A percentile compares a stretch with the other conserved stretches of the same genome.
Evolutionary conservation across 2,888 invertebrate species (phyloP).

Genomic region (Melanostoma mellinum): DNA sequence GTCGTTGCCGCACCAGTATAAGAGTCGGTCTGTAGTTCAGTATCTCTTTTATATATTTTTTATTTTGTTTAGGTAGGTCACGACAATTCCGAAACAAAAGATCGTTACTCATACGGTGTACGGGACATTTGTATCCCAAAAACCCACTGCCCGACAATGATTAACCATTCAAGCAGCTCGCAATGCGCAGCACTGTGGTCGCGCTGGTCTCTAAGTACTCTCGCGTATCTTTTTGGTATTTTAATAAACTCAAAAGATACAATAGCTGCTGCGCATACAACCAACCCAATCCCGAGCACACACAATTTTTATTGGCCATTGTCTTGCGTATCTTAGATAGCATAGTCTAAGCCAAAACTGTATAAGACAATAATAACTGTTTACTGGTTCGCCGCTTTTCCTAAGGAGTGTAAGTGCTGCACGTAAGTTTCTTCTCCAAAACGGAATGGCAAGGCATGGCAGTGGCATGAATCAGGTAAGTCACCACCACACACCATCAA

Average conservation of each 20-base stretch:
- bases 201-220: constrained; percentile 5
- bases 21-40: constrained; percentile 8
- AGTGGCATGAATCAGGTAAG: constrained; percentile 49
- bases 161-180: constrained; percentile 58
- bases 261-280: constrained; percentile 5
- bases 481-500: constrained; percentile 17
- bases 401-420: constrained; percentile 61
- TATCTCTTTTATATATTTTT: constrained; percentile 6
- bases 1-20: constrained; percentile 29
- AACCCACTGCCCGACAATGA: constrained; percentile 62
- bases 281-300: not conserved
- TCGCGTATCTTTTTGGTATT: constrained; percentile 55
- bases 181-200: no score
- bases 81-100: constrained; percentile 54
- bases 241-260: constrained; percentile 61
- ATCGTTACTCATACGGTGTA: constrained; percentile 62
- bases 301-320: constrained; percentile 66
- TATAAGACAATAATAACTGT: constrained; percentile 66
- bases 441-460: constrained; percentile 36
- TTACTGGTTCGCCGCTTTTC: constrained; percentile 53
- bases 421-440: constrained; percentile 55
- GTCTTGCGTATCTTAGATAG: constrained; percentile 65
- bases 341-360: constrained; percentile 24
- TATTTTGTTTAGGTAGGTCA: constrained; percentile 61
- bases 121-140: constrained; percentile 62